Percentiles rank a stretch among this genome's conserved stretches.
Evolutionary conservation across 2,888 invertebrate genomes (phyloP).

Genomic region (Apotomis betuletana): DNA sequence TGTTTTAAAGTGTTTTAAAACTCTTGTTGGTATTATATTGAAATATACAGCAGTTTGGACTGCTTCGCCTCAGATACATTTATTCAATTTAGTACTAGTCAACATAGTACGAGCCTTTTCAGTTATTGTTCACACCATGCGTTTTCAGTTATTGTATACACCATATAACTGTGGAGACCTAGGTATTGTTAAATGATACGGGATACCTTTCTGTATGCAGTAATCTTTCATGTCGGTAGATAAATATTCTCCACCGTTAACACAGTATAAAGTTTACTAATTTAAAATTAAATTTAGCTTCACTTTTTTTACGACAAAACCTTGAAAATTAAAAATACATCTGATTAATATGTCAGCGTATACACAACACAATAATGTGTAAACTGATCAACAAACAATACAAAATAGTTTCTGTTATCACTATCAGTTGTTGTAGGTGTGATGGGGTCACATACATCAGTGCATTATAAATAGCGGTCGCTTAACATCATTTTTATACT

Average conservation of each 20-base stretch:
- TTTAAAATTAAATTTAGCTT: not conserved
- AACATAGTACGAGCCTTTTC: conserved; percentile 4
- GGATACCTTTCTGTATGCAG: not conserved
- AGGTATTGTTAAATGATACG: conserved; percentile 1
- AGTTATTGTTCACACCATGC: not conserved
- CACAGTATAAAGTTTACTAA: not conserved
- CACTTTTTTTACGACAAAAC: not conserved
- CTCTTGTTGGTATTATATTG: conserved; percentile 7
- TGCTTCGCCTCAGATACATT: not conserved
- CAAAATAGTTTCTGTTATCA: conserved; percentile 54
- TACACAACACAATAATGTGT: conserved; percentile 56
- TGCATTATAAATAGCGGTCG: conserved; percentile 57
- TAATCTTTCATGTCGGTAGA: conserved; percentile 1
- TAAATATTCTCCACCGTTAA: conserved; percentile 1
- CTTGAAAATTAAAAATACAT: conserved; percentile 49
- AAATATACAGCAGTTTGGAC: not conserved
- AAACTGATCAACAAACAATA: conserved; percentile 57
- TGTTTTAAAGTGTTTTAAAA: too few species aligned
- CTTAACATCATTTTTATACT: conserved; percentile 48
- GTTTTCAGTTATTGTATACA: not conserved
- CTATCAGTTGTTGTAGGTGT: conserved; percentile 54
- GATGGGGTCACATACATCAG: conserved; percentile 57
- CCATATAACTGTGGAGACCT: not conserved
- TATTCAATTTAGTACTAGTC: not conserved
- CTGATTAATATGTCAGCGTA: conserved; percentile 52